Percentiles rank a stretch among this genome's conserved stretches.
Conservation (phyloP, 2,888 invertebrate species). For the Andrena praecox region DNA sequence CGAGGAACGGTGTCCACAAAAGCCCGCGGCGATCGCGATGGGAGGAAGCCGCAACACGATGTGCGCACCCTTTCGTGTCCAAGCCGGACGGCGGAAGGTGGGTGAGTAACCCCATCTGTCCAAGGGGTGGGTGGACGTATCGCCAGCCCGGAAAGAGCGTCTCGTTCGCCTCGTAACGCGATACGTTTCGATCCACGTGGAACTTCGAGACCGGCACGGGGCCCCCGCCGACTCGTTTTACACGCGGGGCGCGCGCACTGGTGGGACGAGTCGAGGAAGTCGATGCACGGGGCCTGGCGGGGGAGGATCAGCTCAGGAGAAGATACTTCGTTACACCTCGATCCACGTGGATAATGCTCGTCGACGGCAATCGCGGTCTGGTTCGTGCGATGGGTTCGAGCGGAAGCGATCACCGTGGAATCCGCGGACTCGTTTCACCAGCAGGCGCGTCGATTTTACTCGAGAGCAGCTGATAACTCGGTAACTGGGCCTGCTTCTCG, state of each 20-base stretch:
- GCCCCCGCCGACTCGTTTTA: slow-evolving; percentile 55
- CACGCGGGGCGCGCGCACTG: slow-evolving; percentile 2
- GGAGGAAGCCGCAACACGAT: slow-evolving; percentile 40
- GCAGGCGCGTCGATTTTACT: background rate
- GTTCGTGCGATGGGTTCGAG: slow-evolving; percentile 1
- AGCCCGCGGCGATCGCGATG: slow-evolving; percentile 26
- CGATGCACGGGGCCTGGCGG: background rate
- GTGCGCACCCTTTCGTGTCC: slow-evolving; percentile 58
- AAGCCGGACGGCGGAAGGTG: slow-evolving; percentile 40
- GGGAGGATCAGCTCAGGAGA: background rate
- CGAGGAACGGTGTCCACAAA: slow-evolving; percentile 46
- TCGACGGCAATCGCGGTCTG: slow-evolving; percentile 15
- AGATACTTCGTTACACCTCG: slow-evolving; percentile 36
- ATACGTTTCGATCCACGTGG: slow-evolving; percentile 61
- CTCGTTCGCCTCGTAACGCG: slow-evolving; percentile 57
- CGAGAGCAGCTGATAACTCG: slow-evolving; percentile 4
- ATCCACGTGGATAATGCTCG: slow-evolving; percentile 32
- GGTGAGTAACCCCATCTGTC: slow-evolving; percentile 60
- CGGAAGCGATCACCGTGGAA: slow-evolving; percentile 30
- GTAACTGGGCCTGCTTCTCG: background rate
- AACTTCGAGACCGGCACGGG: slow-evolving; percentile 13
- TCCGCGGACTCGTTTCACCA: background rate
- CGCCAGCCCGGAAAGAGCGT: slow-evolving; percentile 39
- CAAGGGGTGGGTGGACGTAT: slow-evolving; percentile 10
- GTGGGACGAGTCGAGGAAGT: slow-evolving; percentile 10